Evolutionary conservation across 2,113 vertebrate genomes (phyloP).

Genomic region (Conger conger): DNA sequence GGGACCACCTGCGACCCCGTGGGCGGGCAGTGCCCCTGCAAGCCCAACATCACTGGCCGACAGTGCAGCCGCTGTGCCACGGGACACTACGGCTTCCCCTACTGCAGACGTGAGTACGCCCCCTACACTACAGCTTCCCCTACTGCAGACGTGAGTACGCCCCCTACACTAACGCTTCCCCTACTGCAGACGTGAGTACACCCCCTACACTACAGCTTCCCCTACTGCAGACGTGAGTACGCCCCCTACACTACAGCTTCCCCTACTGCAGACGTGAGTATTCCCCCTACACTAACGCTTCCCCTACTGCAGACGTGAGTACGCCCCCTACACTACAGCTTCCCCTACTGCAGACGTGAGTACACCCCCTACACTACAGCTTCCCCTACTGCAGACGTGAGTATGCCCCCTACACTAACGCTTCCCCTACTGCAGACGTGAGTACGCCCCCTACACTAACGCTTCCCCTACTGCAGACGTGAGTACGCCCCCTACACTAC

Average conservation of each 20-base stretch:
- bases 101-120: conserved; percentile 88
- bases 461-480: too few species aligned
- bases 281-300: conserved; percentile 89
- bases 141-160: too few species aligned
- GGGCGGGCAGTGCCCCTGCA: conserved; percentile 87
- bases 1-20: conserved; percentile 66
- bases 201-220: too few species aligned
- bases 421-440: conserved; percentile 88
- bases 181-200: not conserved
- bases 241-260: too few species aligned
- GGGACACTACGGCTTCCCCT: conserved; percentile 86
- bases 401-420: conserved; percentile 80
- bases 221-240: too few species aligned
- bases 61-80: conserved; percentile 81
- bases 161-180: too few species aligned
- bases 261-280: too few species aligned
- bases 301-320: conserved; percentile 86
- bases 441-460: conserved; percentile 57
- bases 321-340: not conserved
- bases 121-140: too few species aligned
- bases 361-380: too few species aligned
- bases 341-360: too few species aligned
- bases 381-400: too few species aligned
- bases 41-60: conserved; percentile 75
- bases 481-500: too few species aligned